Evolutionary conservation across 1,140 invertebrate genomes (phyloP), one percentile per base, ranked within the genome.

Genomic region (Berghia stephanieae): DNA sequence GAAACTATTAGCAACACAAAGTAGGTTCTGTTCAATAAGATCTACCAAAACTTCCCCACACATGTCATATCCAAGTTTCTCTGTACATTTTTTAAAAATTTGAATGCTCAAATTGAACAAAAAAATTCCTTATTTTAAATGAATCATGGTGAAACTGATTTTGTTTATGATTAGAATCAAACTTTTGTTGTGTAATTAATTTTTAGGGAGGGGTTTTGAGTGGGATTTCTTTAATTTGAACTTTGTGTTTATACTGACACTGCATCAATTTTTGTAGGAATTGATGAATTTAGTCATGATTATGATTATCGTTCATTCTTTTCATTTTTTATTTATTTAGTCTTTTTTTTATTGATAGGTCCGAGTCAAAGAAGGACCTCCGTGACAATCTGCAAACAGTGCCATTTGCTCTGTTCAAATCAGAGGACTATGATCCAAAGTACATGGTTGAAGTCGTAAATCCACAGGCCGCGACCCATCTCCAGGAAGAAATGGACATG

Each of bases 321-420:
- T n/a, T n/a, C n/a, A n/a, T n/a, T n/a, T n/a, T n/a, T n/a, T n/a
- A n/a, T n/a, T n/a, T n/a, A n/a, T n/a, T n/a, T n/a, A n/a, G n/a
- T n/a, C n/a, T n/a, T n/a, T n/a, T n/a, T n/a, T n/a, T n/a, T n/a
- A n/a, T n/a, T n/a, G n/a, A n/a, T n/a, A 88, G 87, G 87, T 71
- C 80, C n/a, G 85, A 88, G 68, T 74, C 81, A 6, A 82, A 81
- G 40, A 84, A 83, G 43, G 74, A 78, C 0, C 75, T 88, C 31
- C 72, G 79, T 44, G 83, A 86, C 63, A 82, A 78, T 10, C 31
- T 82, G 27, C 81, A 86, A 31, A 43, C 63, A 21, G 83, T 84
- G n/a, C 85, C 85, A 18, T 88, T 87, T 63, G 77, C 73, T 18
- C 74, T 88, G 18, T 18, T 34, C 1, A 71, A 78, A 63, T 24